phyloP scores from a whole-genome alignment of 2,888 invertebrate genomes.

The Gymnocheta viridis region DNA sequence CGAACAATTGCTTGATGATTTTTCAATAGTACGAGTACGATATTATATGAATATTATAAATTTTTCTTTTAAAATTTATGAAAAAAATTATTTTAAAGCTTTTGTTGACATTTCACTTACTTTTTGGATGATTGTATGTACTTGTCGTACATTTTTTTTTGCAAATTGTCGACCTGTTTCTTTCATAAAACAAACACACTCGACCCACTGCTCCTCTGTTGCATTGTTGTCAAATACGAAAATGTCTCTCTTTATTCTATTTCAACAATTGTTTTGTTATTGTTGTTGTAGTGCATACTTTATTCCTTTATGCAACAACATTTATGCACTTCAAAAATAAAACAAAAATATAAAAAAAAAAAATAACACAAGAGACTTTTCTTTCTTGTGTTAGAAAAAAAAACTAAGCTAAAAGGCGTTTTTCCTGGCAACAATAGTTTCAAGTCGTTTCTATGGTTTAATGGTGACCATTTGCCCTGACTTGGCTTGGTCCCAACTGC shows the following conservation, averaged over 20 bases:
- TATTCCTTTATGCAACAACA: constrained; percentile 44
- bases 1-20: too few species aligned
- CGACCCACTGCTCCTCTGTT: constrained; percentile 57
- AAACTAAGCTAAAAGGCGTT: constrained; percentile 43
- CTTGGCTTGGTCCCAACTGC: constrained; percentile 29
- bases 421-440: constrained; percentile 23
- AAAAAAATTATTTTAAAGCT: background rate
- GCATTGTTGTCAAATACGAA: constrained; percentile 35
- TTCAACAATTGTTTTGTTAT: constrained; percentile 45
- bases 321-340: constrained; percentile 48
- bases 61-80: background rate
- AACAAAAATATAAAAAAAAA: background rate
- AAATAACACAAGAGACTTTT: constrained; percentile 9
- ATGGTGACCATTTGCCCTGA: constrained; percentile 55
- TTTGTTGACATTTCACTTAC: background rate
- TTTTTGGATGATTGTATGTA: background rate
- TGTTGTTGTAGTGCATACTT: constrained; percentile 10
- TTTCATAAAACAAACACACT: constrained; percentile 49
- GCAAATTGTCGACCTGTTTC: constrained; percentile 47
- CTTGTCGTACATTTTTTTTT: background rate
- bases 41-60: background rate
- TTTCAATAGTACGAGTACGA: too few species aligned
- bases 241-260: constrained; percentile 45
- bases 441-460: constrained; percentile 40
- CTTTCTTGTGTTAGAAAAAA: constrained; percentile 17